Percentiles rank a stretch among this genome's conserved stretches.
These are phyloP conservation scores for Calephelis virginiensis DNA, from an alignment of 1,140 invertebrate species.

Conservation along the genomic window DNA sequence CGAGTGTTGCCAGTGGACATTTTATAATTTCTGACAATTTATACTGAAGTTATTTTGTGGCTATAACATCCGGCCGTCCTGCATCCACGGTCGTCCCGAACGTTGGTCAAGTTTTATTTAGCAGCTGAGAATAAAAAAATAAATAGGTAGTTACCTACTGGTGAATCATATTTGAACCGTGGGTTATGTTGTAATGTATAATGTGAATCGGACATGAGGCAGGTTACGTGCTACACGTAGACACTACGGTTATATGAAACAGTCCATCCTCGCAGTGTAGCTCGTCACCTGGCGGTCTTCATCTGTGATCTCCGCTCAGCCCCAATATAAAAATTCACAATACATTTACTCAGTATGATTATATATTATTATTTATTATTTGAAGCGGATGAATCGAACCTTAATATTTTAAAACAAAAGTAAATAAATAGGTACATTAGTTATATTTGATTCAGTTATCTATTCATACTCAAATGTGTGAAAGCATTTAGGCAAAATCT, in stretches of 20 bases:
- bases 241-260: too few relatives aligned
- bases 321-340: neutral
- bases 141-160: neutral
- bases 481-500: too few relatives aligned
- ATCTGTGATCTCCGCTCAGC: neutral
- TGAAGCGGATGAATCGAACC: constrained; percentile 20
- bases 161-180: neutral
- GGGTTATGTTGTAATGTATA: neutral
- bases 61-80: constrained; percentile 3
- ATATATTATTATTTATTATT: constrained; percentile 4
- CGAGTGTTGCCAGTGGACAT: too few relatives aligned
- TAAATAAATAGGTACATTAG: too few relatives aligned
- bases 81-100: neutral
- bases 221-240: neutral
- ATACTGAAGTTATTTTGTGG: neutral
- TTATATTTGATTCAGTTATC: neutral
- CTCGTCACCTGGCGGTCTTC: neutral
- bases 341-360: too few relatives aligned
- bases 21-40: too few relatives aligned
- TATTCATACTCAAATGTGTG: too few relatives aligned
- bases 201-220: neutral
- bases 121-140: neutral
- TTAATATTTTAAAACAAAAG: neutral
- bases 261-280: too few relatives aligned
- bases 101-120: neutral